Evolutionary conservation across 2,113 vertebrate species (phyloP).

Genomic region (Geococcyx californianus): DNA sequence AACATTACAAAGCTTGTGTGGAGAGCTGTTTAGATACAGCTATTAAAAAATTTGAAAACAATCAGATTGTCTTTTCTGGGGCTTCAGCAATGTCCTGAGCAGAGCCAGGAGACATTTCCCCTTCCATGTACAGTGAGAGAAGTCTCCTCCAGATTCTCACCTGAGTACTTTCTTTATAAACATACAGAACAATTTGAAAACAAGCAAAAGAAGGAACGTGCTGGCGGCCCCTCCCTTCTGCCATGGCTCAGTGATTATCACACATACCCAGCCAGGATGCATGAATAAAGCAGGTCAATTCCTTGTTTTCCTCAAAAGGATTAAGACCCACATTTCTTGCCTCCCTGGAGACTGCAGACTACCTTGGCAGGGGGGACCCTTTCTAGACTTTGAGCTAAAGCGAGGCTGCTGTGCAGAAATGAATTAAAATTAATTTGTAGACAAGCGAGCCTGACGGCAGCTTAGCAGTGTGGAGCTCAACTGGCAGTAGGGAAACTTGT

Average conservation of each 20-base stretch:
- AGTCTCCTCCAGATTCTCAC: not conserved
- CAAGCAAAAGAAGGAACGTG: not conserved
- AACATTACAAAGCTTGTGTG: not conserved
- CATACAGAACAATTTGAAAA: not conserved
- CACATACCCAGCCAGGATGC: not conserved
- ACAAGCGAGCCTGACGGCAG: not conserved
- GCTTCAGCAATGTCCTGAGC: not conserved
- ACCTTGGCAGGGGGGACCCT: not conserved
- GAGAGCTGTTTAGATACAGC: not conserved
- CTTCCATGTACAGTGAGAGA: not conserved
- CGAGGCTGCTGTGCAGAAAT: not conserved
- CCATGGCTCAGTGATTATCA: not conserved
- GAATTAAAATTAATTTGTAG: constrained; percentile 19
- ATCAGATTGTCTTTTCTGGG: not conserved
- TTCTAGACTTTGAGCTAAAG: constrained; percentile 7
- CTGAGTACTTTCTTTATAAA: not conserved
- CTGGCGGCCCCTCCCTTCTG: not conserved
- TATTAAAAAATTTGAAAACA: not conserved
- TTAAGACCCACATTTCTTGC: not conserved
- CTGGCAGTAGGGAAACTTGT: not conserved
- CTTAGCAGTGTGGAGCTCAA: not conserved
- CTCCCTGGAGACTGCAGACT: not conserved
- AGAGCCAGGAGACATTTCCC: not conserved
- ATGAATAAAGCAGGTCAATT: not conserved
- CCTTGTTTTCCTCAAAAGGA: constrained; percentile 4